Evolutionary conservation across 64 coral and sea anemone genomes (phyloP), one percentile per base, ranked within the genome.

Genomic region (Actinia equina): DNA sequence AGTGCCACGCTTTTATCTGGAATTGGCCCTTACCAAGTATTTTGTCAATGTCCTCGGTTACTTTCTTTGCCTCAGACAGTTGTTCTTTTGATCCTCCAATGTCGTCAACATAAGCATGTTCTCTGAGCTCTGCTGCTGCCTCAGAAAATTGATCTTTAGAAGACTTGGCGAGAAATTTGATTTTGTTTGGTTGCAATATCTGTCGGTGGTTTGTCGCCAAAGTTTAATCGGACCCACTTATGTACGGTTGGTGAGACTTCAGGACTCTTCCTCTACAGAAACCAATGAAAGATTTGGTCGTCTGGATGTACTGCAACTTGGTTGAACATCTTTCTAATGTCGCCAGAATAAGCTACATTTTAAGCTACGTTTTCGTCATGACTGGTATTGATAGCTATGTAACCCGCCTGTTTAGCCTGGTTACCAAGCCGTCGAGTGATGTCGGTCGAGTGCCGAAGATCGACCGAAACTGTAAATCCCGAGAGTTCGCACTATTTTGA

Each of bases 161-260:
- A 22, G 37, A 22, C 20, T 81, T 91, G 22, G 93, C 85, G 84
- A n/a, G 45, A 90, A 91, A 20, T 91, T 65, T 17, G 85, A 77
- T 43, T 78, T 95, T 2, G 30, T 37, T 37, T 37, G 30, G 83
- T 65, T 7, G 86, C 88, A 41, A 95, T 91, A 43, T 95, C 93
- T 20, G 89, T 89, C 12, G 89, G 81, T 63, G 93, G 86, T 27
- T 95, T 95, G 30, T 95, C 93, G 7, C 89, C 86, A 23, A 94
- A 90, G 45, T 53, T 94, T 55, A 93, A 58, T 23, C 85, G 83
- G 81, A 78, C 17, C 82, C 82, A 90, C 56, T 77, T 64, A 51
- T 90, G 85, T 7, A 90, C 89, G 14, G 19, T 83, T 83, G 88
- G 78, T 12, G 59, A 2, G 1, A 52, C 78, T 3, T 88, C 11